Evolutionary conservation across 2,888 invertebrate species (phyloP), one percentile per base, ranked within the genome.

Genomic region (Melitaea athalia): DNA sequence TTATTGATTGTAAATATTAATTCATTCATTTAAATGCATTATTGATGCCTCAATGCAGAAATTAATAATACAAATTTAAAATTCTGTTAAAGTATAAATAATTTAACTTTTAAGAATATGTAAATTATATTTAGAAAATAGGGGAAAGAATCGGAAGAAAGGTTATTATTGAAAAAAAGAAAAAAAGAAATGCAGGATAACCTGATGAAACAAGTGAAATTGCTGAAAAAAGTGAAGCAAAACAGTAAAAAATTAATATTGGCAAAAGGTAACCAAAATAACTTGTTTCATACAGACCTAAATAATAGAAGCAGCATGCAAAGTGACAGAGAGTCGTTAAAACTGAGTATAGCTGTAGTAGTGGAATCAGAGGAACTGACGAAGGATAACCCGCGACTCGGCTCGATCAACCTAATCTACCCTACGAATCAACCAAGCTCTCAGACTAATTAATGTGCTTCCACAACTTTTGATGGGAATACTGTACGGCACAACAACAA

Each of bases 251-350:
- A 69, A 65, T 24, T 59, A 63, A 65, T 59, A 57, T 50, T 67
- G 59, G 52, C 61, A 70, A 59, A 68, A 74, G 68, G 83, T 82
- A 82, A 87, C 80, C 74, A 82, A 75, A 74, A 75, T 78, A 77
- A 78, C 76, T 76, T 77, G 75, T 74, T 79, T 80, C 79, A 86
- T 81, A 85, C 81, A 86, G 83, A 83, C 80, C 81, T 86, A 86
- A 85, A 86, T 85, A 85, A 86, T 84, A 87, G 86, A 92, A 92
- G 92, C 92, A 77, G 82, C 92, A 92, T 92, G 92, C 92, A 88
- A 80, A 91, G 90, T 91, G 89, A 86, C 78, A 89, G 86, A 91
- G 81, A 84, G 84, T 79, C 86, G 84, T 87, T 83, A 83, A 84
- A 79, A 86, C 82, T 85, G 85, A 91, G 88, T 92, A 88, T 84